A percentile compares a stretch with the other conserved stretches of the same genome.
phyloP scores from a whole-genome alignment of 23 tunicate species.

The Halocynthia roretzi region DNA sequence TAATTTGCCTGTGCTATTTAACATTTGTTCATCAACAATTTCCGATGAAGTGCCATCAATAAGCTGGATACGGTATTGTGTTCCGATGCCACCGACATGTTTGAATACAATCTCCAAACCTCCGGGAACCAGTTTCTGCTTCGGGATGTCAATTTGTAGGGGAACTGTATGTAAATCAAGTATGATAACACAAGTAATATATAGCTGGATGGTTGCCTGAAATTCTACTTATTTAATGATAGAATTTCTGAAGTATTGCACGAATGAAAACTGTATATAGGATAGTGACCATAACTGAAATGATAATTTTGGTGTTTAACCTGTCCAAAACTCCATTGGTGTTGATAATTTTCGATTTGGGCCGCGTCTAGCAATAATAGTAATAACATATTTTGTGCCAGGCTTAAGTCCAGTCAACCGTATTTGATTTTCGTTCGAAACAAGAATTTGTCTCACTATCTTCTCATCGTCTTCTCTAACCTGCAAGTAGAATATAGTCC shows the following conservation, averaged over 20 bases:
- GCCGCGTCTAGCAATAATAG: slow-evolving; percentile 28
- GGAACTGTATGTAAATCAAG: no score
- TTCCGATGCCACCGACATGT: neutral
- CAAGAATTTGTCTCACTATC: neutral
- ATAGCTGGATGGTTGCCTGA: neutral
- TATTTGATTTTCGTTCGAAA: neutral
- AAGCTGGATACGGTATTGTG: neutral
- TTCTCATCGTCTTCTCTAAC: no score
- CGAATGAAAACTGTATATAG: neutral
- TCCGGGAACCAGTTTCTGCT: neutral
- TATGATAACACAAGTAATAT: neutral
- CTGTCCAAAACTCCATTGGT: slow-evolving; percentile 58
- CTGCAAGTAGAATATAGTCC: no score
- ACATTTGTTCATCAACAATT: neutral
- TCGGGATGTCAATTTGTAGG: neutral
- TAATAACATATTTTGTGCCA: slow-evolving; percentile 43
- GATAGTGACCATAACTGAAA: neutral
- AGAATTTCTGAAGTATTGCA: neutral
- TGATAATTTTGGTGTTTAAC: neutral
- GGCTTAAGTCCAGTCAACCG: slow-evolving; percentile 23
- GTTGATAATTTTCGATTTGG: slow-evolving; percentile 25
- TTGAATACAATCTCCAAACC: neutral
- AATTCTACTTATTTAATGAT: neutral
- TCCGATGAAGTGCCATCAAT: neutral
- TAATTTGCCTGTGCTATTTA: neutral